Evolutionary conservation across 2,888 invertebrate genomes (phyloP).

Genomic region (Lagria hirta): DNA sequence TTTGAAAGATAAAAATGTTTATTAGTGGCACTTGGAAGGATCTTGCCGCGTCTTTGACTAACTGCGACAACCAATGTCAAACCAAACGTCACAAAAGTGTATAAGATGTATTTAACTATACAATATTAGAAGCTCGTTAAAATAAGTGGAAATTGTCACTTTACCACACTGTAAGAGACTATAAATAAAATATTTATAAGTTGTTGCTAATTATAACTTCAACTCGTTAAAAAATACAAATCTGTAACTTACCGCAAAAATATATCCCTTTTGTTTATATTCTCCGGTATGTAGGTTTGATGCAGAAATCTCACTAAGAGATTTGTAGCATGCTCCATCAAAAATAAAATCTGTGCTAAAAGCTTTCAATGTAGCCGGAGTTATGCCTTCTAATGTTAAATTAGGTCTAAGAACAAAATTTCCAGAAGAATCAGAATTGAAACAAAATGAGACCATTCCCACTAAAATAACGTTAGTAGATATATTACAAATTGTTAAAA

Average conservation of each 20-base stretch:
- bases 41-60: too few species aligned
- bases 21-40: too few species aligned
- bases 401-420: slow-evolving; percentile 42
- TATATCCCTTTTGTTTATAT: slow-evolving; percentile 45
- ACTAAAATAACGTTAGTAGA: slow-evolving; percentile 44
- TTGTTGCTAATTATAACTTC: too few species aligned
- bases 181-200: too few species aligned
- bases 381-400: slow-evolving; percentile 44
- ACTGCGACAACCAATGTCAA: too few species aligned
- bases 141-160: too few species aligned
- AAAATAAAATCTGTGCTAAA: slow-evolving; percentile 46
- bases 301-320: slow-evolving; percentile 44
- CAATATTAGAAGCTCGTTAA: too few species aligned
- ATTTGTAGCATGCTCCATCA: slow-evolving; percentile 47
- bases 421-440: slow-evolving; percentile 39
- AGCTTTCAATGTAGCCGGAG: slow-evolving; percentile 39
- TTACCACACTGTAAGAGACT: too few species aligned
- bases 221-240: slow-evolving; percentile 30
- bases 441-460: slow-evolving; percentile 48
- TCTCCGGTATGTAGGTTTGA: slow-evolving; percentile 40
- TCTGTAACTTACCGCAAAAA: slow-evolving; percentile 47
- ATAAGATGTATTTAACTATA: too few species aligned
- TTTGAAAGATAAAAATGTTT: too few species aligned
- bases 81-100: too few species aligned
- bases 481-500: slow-evolving; percentile 3